Conservation (phyloP, 53 echinoderm and acorn worm species). For the Apostichopus leukothele region DNA sequence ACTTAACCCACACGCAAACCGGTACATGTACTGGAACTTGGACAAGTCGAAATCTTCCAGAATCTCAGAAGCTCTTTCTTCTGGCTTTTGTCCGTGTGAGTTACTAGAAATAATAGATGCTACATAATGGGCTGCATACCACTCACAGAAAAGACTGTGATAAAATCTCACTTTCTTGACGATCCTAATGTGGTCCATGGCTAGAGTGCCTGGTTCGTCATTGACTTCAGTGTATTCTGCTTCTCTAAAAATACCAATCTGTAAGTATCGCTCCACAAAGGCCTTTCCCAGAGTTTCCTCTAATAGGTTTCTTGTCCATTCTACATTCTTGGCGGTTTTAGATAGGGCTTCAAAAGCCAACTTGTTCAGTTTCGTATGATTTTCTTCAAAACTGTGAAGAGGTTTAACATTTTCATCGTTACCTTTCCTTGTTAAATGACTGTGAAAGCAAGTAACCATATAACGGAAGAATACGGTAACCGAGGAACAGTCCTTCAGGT, state of each 20-base stretch:
- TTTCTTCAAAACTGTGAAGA: background rate
- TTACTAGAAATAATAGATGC: background rate
- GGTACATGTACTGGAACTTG: conserved; percentile 16
- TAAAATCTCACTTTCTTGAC: conserved; percentile 1
- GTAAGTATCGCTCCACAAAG: conserved; percentile 2
- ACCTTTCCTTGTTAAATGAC: background rate
- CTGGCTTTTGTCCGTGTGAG: no score
- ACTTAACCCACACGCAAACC: conserved; percentile 11
- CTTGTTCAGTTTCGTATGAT: background rate
- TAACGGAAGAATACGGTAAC: conserved; percentile 20
- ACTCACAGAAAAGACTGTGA: conserved; percentile 13
- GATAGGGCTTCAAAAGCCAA: background rate
- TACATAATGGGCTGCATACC: conserved; percentile 16
- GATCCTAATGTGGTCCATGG: background rate
- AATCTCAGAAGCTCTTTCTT: no score
- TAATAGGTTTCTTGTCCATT: background rate
- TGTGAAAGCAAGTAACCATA: background rate
- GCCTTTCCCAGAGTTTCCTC: background rate
- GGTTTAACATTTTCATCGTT: background rate
- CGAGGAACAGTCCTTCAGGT: background rate
- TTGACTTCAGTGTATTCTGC: background rate
- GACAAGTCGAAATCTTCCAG: background rate
- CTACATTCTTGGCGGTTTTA: background rate
- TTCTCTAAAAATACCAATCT: conserved; percentile 4
- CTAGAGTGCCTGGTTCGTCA: background rate